A percentile compares a stretch with the other conserved stretches of the same genome.
Evolutionary conservation across 2,797 vertebrate species (phyloP).

Genomic region (Poeciliopsis paucimaculata): DNA sequence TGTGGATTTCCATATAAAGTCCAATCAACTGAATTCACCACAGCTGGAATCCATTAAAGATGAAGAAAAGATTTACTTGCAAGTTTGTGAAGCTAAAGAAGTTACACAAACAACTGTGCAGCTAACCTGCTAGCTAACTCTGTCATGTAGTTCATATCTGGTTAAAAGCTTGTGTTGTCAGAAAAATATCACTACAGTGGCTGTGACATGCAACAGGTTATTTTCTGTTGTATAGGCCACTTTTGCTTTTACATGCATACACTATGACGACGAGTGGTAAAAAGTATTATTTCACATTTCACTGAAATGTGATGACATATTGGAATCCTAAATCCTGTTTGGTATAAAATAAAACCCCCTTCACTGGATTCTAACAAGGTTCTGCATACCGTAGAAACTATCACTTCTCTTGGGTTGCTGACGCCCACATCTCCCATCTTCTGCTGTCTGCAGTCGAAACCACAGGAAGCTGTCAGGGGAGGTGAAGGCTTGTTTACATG

Average conservation of each 20-base stretch:
- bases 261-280: too few species aligned
- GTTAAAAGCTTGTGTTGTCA: neutral
- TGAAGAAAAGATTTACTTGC: neutral
- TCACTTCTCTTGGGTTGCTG: slow-evolving; percentile 4
- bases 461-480: slow-evolving; percentile 16
- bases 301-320: neutral
- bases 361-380: neutral
- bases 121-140: neutral
- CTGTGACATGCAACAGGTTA: neutral
- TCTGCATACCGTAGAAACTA: neutral
- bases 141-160: neutral
- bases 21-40: too few species aligned
- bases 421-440: neutral
- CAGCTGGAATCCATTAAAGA: too few species aligned
- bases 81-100: neutral
- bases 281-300: neutral
- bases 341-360: neutral
- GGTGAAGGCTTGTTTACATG: neutral
- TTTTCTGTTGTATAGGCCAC: neutral
- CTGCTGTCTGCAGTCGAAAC: slow-evolving; percentile 6
- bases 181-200: neutral
- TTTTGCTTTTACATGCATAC: neutral
- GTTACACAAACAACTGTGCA: neutral
- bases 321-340: neutral
- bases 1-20: too few species aligned